Base-by-base conservation (phyloP, 2,797 vertebrate genomes). In the Lepilemur ruficaudatus region DNA sequence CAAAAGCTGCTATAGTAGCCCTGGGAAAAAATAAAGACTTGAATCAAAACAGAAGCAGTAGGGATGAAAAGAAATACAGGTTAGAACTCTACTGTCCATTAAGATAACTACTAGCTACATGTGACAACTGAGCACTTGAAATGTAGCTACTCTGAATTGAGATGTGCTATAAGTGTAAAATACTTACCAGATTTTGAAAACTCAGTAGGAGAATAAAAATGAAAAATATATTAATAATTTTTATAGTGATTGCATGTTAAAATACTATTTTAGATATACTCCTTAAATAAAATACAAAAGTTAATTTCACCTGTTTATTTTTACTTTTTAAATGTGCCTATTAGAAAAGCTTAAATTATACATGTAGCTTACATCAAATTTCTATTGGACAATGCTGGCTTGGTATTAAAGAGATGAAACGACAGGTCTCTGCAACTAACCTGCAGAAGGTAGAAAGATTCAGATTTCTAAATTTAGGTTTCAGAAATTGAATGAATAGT, bases 351-450 rank as follows among this genome's bases (percentile, higher is more conserved):
- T 95, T 73, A 79, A 89, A 86, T 52, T 65, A 70, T 11, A 41
- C 65, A 65, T 11, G 8, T 59, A 38, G 20, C n/a, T 92, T 85
- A 30, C 8, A 81, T 50, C 80, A 70, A 61, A 80, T 81, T 89
- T 88, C 65, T 72, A 91, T 9, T 48, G 18, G 46, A 70, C 12
- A 87, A n/a, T n/a, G 41, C 4, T 78, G 43, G 35, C n/a, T 93
- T 89, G 41, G 48, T 80, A 32, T n/a, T 57, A 90, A 86, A 46
- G 28, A 75, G 57, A 76, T 84, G 7, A 95, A 95, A 8, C 52
- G n/a, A 93, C 25, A 86, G 28, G 35, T 43, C 76, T 78, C 73
- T 94, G 14, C 63, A 93, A 90, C 70, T 82, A 92, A 91, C 48
- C 38, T 73, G 69, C 38, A 17, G 15, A 52, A 32, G 2, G 10